A percentile compares a stretch with the other conserved stretches of the same genome.
These are phyloP conservation scores for Glossosoma conforme DNA, from an alignment of 1,140 invertebrate genomes.

Conservation along the genomic window DNA sequence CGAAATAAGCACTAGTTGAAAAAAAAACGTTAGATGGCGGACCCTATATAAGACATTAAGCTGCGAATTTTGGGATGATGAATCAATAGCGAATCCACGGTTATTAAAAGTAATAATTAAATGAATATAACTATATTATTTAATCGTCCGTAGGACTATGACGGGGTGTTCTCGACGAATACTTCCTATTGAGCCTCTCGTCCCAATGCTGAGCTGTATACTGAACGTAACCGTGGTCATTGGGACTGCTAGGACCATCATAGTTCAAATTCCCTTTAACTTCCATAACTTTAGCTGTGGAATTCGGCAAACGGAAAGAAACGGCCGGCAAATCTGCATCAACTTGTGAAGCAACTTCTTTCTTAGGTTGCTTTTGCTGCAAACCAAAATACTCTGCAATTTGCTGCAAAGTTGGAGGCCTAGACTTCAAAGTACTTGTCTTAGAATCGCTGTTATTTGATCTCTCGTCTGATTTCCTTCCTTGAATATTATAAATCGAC, in stretches of 20 bases:
- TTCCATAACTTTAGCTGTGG: conserved; percentile 15
- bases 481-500: conserved; percentile 15
- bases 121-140: too few species aligned
- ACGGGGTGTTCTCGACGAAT: conserved; percentile 51
- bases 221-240: conserved; percentile 64
- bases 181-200: conserved; percentile 41
- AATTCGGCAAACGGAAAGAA: conserved; percentile 25
- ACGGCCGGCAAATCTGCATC: conserved; percentile 20
- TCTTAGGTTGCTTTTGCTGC: conserved; percentile 30
- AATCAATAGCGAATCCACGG: too few species aligned
- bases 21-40: too few species aligned
- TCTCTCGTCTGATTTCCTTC: conserved; percentile 16
- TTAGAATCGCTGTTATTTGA: conserved; percentile 23
- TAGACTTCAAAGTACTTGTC: conserved; percentile 24
- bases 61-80: too few species aligned
- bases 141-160: conserved; percentile 58
- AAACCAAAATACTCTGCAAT: conserved; percentile 42
- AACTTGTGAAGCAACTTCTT: conserved; percentile 28
- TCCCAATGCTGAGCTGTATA: conserved; percentile 64
- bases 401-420: conserved; percentile 44
- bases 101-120: too few species aligned
- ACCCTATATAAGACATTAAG: too few species aligned
- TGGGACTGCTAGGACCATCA: conserved; percentile 54
- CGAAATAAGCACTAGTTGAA: too few species aligned
- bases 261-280: conserved; percentile 18